These are phyloP conservation scores for Scaptomyza montana DNA, from an alignment of 1,140 invertebrate genomes.

Conservation along the genomic window DNA sequence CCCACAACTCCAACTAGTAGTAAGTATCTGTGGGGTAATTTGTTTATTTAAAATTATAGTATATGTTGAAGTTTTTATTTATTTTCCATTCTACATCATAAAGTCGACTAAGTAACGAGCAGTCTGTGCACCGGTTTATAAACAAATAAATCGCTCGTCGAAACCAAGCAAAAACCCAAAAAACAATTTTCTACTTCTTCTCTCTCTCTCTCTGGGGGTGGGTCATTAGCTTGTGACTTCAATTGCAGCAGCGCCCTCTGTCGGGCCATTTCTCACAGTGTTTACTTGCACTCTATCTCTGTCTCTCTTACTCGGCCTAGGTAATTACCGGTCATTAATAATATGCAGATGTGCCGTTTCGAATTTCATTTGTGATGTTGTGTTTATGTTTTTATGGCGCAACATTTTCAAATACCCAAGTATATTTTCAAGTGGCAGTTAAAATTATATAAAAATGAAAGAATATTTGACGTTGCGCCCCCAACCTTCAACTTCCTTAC, in stretches of 20 bases:
- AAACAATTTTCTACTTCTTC: slow-evolving; percentile 3
- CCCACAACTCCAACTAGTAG: not conserved
- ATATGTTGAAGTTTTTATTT: slow-evolving; percentile 81
- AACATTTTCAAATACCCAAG: slow-evolving; percentile 61
- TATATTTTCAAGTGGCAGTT: slow-evolving; percentile 67
- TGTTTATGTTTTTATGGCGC: slow-evolving; percentile 76
- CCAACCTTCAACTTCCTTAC: slow-evolving; percentile 28
- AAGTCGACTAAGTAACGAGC: slow-evolving; percentile 25
- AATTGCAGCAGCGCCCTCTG: slow-evolving; percentile 51
- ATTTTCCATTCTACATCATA: slow-evolving; percentile 44
- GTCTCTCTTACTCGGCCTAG: slow-evolving; percentile 41
- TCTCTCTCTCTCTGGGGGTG: slow-evolving; percentile 32
- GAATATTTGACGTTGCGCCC: slow-evolving; percentile 31
- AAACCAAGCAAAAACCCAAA: slow-evolving; percentile 41
- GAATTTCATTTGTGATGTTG: slow-evolving; percentile 41
- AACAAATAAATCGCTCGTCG: slow-evolving; percentile 76
- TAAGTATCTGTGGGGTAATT: slow-evolving; percentile 63
- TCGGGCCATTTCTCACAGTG: slow-evolving; percentile 50
- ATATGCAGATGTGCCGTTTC: slow-evolving; percentile 72
- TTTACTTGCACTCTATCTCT: not conserved
- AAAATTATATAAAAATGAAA: slow-evolving; percentile 54
- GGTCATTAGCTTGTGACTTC: slow-evolving; percentile 50
- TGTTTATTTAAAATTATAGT: slow-evolving; percentile 76
- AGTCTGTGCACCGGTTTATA: slow-evolving; percentile 46
- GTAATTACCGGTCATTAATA: slow-evolving; percentile 81